Evolutionary conservation across 2,113 vertebrate species (phyloP).

Genomic region (Calcarius ornatus): DNA sequence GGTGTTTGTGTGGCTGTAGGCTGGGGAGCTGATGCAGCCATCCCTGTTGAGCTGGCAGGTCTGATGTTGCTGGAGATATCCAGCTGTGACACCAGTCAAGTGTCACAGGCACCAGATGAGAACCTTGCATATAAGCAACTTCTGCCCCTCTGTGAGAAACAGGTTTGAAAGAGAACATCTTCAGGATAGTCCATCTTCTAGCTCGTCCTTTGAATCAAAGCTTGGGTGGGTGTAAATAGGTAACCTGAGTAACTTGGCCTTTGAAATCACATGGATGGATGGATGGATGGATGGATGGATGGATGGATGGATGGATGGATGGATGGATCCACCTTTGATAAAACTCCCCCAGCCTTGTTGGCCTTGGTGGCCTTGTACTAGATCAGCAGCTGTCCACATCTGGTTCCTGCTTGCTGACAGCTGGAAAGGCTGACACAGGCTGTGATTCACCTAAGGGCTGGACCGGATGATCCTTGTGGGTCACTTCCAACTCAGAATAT

Average conservation of each 20-base stretch:
- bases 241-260: not conserved
- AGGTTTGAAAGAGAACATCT: not conserved
- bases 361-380: not conserved
- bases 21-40: not conserved
- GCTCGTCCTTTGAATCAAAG: not conserved
- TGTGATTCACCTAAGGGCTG: not conserved
- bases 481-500: not conserved
- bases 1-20: not conserved
- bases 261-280: not conserved
- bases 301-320: not conserved
- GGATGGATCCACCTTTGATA: not conserved
- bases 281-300: not conserved
- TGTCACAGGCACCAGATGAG: not conserved
- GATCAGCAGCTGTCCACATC: not conserved
- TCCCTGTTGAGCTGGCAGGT: not conserved
- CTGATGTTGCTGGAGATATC: not conserved
- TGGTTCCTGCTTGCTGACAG: not conserved
- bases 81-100: not conserved
- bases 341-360: not conserved
- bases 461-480: not conserved
- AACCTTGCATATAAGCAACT: not conserved
- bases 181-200: not conserved
- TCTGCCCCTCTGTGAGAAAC: accelerated
- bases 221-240: not conserved
- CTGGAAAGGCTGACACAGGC: not conserved